Evolutionary conservation across 2,113 vertebrate species (phyloP), one percentile per base, ranked within the genome.

Genomic region (Mus spicilegus): DNA sequence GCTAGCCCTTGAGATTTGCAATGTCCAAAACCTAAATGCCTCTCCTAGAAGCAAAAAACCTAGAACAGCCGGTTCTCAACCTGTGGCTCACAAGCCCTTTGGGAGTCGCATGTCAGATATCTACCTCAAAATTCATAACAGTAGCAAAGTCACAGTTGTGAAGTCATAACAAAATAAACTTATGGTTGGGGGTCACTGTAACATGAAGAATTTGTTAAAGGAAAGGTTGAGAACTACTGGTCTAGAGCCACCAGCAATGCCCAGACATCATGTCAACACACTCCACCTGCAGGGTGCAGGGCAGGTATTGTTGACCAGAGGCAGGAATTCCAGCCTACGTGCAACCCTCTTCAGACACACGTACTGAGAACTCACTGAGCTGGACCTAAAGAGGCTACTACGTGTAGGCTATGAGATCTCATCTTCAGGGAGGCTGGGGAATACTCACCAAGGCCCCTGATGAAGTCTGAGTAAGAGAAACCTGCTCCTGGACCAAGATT

Each of bases 271-370:
- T 88, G 65, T 20, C 61, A 10, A n/a, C 49, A 20, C 17, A n/a
- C 20, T 61, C 17, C 8, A 17, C 4, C 33, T 33, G 13, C 20
- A 5, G 9, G 39, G 0, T 49, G 13, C 30, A 30, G n/a, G 13
- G n/a, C 20, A 5, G 39, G 46, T 5, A 3, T 19, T 19, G 36
- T 1, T 39, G 49, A 24, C 58, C 75, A 33, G 26, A 36, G 13
- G 0, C 14, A 3, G 1, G n/a, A 58, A 2, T 2, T 39, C 20
- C 3, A 63, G 5, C 33, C 7, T 17, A 11, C 20, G 17, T 4
- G 28, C 14, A 1, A 26, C 33, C 0, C 13, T 51, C 54, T 76
- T 30, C 33, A 36, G 20, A 90, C 49, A 77, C 36, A 3, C 7
- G 2, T 36, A 28, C 7, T 10, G 22, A 92, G 75, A 70, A 3